phyloP scores from a whole-genome alignment of 37 sponge, comb jelly and placozoan species.

The Chondrosia reniformis region DNA sequence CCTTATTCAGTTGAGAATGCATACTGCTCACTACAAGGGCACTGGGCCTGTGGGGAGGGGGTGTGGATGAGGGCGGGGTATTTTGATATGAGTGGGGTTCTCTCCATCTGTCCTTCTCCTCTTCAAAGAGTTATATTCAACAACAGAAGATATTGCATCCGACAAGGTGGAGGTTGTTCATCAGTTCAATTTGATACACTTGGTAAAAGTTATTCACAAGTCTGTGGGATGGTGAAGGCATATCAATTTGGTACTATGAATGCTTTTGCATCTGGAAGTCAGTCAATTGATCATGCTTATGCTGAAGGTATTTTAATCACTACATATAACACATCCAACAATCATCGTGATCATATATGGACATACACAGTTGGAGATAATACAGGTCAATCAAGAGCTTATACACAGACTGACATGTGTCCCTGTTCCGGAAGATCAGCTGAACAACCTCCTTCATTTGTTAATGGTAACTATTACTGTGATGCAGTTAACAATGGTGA shows the following conservation, averaged over 20 bases:
- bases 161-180: not conserved
- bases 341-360: not conserved
- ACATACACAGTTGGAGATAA: not conserved
- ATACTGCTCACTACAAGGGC: not conserved
- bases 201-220: not conserved
- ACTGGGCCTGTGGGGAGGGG: not conserved
- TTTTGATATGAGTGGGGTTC: not conserved
- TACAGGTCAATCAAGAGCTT: not conserved
- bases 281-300: not conserved
- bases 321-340: too few species aligned
- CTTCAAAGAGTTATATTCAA: not conserved
- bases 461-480: constrained; percentile 9
- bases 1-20: not conserved
- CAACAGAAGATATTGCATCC: not conserved
- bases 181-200: constrained; percentile 10
- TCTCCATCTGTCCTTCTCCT: not conserved
- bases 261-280: not conserved
- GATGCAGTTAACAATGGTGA: not conserved
- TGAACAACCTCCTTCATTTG: not conserved
- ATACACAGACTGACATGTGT: not conserved
- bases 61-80: constrained; percentile 15
- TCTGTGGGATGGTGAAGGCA: constrained; percentile 5
- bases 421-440: not conserved
- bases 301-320: constrained; percentile 12
- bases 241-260: constrained; percentile 7